A percentile compares a stretch with the other conserved stretches of the same genome.
These are phyloP conservation scores for Nothura maculosa DNA, from an alignment of 2,797 vertebrate species.

Conservation along the genomic window DNA sequence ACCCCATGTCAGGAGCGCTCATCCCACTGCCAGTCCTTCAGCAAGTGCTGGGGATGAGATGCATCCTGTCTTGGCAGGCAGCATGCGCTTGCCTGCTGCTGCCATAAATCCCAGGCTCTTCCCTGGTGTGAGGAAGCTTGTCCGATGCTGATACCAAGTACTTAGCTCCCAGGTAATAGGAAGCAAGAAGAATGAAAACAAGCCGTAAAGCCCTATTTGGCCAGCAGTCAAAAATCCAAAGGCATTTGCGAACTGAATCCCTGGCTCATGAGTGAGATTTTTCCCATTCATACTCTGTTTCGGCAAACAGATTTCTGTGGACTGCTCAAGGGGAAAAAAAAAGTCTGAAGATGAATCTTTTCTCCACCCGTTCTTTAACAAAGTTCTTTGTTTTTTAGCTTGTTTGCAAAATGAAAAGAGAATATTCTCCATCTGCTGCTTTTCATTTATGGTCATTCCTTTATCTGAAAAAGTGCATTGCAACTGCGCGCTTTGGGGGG, in stretches of 20 bases:
- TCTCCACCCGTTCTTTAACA: neutral
- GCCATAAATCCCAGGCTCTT: neutral
- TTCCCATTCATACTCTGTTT: conserved; percentile 75
- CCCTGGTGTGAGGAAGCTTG: neutral
- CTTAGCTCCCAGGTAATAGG: conserved; percentile 39
- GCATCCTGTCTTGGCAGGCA: rapidly evolving
- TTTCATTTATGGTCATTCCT: neutral
- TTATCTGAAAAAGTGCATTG: neutral
- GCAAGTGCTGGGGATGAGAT: neutral
- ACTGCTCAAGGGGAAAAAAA: neutral
- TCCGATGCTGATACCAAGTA: neutral
- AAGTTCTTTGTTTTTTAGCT: conserved; percentile 21
- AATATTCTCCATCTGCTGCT: conserved; percentile 19
- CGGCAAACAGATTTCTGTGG: conserved; percentile 71
- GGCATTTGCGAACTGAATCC: conserved; percentile 59
- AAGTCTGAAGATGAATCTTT: conserved; percentile 39
- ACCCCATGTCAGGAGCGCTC: rapidly evolving
- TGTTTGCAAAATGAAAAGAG: neutral
- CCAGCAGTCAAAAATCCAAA: conserved; percentile 68
- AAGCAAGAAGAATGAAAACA: conserved; percentile 49
- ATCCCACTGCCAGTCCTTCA: neutral
- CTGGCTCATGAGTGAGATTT: conserved; percentile 61
- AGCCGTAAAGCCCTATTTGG: conserved; percentile 64
- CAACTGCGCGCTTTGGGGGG: neutral
- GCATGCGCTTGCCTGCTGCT: rapidly evolving